These are phyloP conservation scores for Pachyuromys duprasi DNA, from an alignment of 2,797 vertebrate genomes.

Conservation along the genomic window DNA sequence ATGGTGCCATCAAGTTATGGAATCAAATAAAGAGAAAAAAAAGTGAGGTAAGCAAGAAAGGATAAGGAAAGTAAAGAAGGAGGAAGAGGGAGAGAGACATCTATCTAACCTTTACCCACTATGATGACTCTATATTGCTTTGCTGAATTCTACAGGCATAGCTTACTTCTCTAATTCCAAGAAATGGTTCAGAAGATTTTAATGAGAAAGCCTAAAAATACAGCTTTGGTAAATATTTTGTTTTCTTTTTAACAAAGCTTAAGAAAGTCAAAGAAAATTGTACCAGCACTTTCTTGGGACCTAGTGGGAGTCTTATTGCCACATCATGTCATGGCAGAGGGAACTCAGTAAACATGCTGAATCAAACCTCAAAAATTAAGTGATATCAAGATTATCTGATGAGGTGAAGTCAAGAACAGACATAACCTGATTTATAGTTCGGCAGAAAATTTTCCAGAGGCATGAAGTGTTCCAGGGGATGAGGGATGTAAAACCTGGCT, in stretches of 20 bases:
- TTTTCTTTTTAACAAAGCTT: neutral
- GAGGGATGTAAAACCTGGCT: neutral
- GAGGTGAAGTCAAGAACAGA: constrained; percentile 52
- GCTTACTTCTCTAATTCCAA: neutral
- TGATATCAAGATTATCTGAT: constrained; percentile 65
- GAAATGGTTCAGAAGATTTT: neutral
- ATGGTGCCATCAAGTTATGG: neutral
- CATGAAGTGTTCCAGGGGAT: neutral
- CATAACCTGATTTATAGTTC: constrained; percentile 69
- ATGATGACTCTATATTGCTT: neutral
- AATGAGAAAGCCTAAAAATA: neutral
- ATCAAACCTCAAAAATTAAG: constrained; percentile 68
- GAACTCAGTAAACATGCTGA: neutral
- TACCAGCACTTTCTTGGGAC: neutral
- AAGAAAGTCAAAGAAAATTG: neutral
- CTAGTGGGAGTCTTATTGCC: too few relatives aligned
- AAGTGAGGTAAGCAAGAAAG: neutral
- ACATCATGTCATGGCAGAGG: neutral
- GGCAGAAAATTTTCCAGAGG: constrained; percentile 9
- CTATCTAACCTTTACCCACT: neutral
- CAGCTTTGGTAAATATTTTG: neutral
- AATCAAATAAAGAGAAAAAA: neutral
- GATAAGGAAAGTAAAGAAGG: too few relatives aligned
- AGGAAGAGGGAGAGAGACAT: neutral
- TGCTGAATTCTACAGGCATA: neutral